Conservation (phyloP, 2,797 vertebrate genomes). For the Aldrovandia affinis region DNA sequence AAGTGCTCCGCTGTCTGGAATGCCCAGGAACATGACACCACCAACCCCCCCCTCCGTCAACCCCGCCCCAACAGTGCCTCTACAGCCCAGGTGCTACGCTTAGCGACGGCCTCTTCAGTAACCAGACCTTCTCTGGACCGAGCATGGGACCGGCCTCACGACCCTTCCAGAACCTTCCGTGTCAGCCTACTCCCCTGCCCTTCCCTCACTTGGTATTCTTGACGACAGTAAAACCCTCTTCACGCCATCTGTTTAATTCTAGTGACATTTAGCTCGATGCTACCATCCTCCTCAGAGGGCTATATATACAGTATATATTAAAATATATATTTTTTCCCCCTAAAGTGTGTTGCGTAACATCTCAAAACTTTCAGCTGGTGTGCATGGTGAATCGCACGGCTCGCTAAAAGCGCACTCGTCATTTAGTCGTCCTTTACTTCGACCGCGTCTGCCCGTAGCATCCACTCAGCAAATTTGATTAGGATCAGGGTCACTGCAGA, state of each 20-base stretch:
- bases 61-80: no score
- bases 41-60: no score
- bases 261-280: constrained; percentile 65
- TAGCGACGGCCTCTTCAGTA: no score
- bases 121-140: no score
- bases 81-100: no score
- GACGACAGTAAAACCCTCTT: constrained; percentile 53
- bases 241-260: constrained; percentile 69
- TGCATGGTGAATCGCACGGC: not conserved
- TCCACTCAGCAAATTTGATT: not conserved
- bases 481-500: not conserved
- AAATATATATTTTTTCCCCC: not conserved
- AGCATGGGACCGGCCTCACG: not conserved
- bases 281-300: not conserved
- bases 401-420: not conserved
- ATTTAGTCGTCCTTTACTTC: not conserved
- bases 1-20: not conserved
- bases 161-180: not conserved
- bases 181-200: not conserved
- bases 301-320: not conserved
- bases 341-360: not conserved
- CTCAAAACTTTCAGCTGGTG: not conserved
- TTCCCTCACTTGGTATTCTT: constrained; percentile 35
- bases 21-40: not conserved
- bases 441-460: not conserved